Evolutionary conservation across 2,888 invertebrate genomes (phyloP).

Genomic region (Ophion slaviceki): DNA sequence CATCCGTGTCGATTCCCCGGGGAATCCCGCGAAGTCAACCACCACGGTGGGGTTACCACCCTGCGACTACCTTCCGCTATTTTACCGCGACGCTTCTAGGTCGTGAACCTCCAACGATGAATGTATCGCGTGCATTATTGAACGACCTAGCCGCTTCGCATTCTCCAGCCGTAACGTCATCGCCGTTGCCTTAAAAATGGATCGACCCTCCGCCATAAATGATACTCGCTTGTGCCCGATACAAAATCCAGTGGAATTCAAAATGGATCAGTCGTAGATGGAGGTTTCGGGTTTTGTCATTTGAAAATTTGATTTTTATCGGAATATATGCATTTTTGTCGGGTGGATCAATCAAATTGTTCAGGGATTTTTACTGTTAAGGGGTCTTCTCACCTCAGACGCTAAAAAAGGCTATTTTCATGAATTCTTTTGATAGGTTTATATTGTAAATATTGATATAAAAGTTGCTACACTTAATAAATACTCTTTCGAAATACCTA

Average conservation of each 20-base stretch:
- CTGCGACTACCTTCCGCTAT: constrained; percentile 29
- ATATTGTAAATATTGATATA: too few species aligned
- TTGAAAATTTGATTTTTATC: too few species aligned
- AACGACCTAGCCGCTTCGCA: constrained; percentile 9
- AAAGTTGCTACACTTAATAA: too few species aligned
- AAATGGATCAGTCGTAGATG: not conserved
- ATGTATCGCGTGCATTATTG: constrained; percentile 53
- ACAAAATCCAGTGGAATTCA: not conserved
- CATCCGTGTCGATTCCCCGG: constrained; percentile 75
- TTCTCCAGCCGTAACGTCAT: constrained; percentile 54
- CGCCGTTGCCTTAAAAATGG: not conserved
- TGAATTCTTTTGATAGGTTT: too few species aligned
- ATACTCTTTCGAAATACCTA: too few species aligned
- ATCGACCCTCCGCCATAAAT: not conserved
- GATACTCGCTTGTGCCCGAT: not conserved
- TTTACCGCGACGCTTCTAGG: constrained; percentile 25
- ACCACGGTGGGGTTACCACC: constrained; percentile 3
- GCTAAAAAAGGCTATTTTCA: too few species aligned
- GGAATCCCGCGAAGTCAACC: constrained; percentile 75
- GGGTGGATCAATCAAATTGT: too few species aligned
- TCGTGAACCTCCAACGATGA: constrained; percentile 43
- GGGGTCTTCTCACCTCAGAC: too few species aligned
- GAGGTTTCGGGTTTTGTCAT: too few species aligned
- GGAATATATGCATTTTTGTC: too few species aligned
- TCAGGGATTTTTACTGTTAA: too few species aligned